These are phyloP conservation scores for Acanthaster planci DNA, from an alignment of 35 echinoderm and acorn worm genomes.

Conservation along the genomic window DNA sequence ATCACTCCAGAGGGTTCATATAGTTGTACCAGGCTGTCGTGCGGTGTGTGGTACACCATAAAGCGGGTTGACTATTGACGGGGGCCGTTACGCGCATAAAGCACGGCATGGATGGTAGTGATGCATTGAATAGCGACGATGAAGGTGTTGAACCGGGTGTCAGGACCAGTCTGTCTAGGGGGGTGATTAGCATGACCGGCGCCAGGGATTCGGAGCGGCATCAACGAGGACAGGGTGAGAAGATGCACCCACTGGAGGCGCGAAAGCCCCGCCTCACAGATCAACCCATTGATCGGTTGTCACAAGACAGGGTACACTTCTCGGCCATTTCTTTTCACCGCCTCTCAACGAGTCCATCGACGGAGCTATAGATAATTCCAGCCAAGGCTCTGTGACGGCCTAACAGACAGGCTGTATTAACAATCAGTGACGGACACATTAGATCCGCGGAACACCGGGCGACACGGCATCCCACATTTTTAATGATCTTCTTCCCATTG, in stretches of 20 bases:
- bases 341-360: background rate
- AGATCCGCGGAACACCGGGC: background rate
- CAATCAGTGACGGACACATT: background rate
- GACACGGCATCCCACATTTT: background rate
- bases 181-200: conserved; percentile 11
- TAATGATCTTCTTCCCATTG: conserved; percentile 13
- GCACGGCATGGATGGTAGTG: too few species aligned
- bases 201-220: background rate
- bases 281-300: conserved; percentile 19
- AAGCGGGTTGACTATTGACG: too few species aligned
- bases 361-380: background rate
- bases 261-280: conserved; percentile 27
- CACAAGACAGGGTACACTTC: background rate
- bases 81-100: too few species aligned
- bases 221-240: conserved; percentile 2
- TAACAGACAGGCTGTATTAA: background rate
- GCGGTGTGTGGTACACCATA: too few species aligned
- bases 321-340: background rate
- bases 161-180: background rate
- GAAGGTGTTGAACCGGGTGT: background rate
- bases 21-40: too few species aligned
- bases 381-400: background rate
- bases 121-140: too few species aligned
- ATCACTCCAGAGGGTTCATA: too few species aligned
- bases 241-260: conserved; percentile 1